phyloP scores from a whole-genome alignment of 2,113 vertebrate genomes.

The Varanus salvator region DNA sequence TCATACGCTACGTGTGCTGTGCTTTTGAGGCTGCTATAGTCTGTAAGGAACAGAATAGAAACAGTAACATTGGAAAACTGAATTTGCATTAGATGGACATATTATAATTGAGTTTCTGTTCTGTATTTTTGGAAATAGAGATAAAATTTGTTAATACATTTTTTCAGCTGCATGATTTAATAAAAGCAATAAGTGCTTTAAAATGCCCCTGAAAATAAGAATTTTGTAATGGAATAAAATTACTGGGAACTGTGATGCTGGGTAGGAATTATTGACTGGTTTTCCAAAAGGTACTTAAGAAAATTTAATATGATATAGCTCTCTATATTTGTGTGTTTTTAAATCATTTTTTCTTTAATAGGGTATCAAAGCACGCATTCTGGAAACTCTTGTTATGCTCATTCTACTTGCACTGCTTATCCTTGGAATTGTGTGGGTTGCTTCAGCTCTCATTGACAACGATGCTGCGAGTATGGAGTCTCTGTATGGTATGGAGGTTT shows the following conservation, averaged over 20 bases:
- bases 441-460: constrained; percentile 94
- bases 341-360: constrained; percentile 57
- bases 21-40: constrained; percentile 85
- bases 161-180: constrained; percentile 69
- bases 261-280: constrained; percentile 36
- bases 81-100: not conserved
- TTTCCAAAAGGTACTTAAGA: no score
- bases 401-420: constrained; percentile 92
- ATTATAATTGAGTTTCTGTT: constrained; percentile 59
- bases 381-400: constrained; percentile 98
- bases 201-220: constrained; percentile 54
- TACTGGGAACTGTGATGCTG: constrained; percentile 59
- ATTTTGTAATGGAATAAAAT: constrained; percentile 62
- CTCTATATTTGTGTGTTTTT: not conserved
- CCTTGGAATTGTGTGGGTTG: constrained; percentile 97
- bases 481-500: constrained; percentile 86
- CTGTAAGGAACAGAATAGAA: constrained; percentile 48
- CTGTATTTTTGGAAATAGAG: constrained; percentile 71
- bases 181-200: constrained; percentile 72
- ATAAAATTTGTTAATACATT: constrained; percentile 71
- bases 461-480: constrained; percentile 97
- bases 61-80: not conserved
- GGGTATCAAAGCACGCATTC: constrained; percentile 92
- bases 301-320: not conserved
- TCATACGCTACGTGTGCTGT: not conserved